Conservation (phyloP, 2,888 invertebrate genomes). For the Carpatolechia fugitivella region DNA sequence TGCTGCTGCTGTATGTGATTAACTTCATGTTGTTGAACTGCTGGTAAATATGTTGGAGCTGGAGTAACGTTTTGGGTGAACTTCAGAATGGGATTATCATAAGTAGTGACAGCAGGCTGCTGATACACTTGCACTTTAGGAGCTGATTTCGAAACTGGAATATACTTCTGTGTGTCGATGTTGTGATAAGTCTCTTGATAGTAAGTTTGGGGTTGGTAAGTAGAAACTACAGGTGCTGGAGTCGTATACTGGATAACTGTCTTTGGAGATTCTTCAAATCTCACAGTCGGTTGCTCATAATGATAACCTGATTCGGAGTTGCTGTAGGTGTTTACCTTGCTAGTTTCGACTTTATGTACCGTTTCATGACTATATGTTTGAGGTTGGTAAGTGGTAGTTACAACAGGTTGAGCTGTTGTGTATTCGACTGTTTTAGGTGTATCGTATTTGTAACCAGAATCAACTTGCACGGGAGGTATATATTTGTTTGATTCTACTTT, state of each 20-base stretch:
- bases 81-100: constrained; percentile 59
- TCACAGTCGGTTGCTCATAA: constrained; percentile 41
- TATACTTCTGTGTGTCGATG: constrained; percentile 43
- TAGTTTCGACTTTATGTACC: constrained; percentile 49
- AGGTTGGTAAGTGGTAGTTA: constrained; percentile 47
- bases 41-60: constrained; percentile 49
- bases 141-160: constrained; percentile 45
- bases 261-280: constrained; percentile 54
- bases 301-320: constrained; percentile 45
- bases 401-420: constrained; percentile 32
- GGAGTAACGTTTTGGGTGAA: constrained; percentile 51
- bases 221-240: constrained; percentile 41
- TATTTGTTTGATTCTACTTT: constrained; percentile 47
- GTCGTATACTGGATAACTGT: constrained; percentile 45
- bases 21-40: constrained; percentile 50
- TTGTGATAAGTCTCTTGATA: constrained; percentile 63
- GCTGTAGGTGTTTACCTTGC: constrained; percentile 45
- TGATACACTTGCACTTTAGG: constrained; percentile 47
- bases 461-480: constrained; percentile 35
- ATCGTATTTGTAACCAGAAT: constrained; percentile 37
- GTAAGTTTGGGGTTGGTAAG: constrained; percentile 54
- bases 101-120: constrained; percentile 43
- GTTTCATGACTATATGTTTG: constrained; percentile 54
- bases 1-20: constrained; percentile 47
- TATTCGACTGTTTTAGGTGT: constrained; percentile 28